Percentiles rank a stretch among this genome's conserved stretches.
Conservation (phyloP, 2,888 invertebrate genomes). For the Thereva nobilitata region DNA sequence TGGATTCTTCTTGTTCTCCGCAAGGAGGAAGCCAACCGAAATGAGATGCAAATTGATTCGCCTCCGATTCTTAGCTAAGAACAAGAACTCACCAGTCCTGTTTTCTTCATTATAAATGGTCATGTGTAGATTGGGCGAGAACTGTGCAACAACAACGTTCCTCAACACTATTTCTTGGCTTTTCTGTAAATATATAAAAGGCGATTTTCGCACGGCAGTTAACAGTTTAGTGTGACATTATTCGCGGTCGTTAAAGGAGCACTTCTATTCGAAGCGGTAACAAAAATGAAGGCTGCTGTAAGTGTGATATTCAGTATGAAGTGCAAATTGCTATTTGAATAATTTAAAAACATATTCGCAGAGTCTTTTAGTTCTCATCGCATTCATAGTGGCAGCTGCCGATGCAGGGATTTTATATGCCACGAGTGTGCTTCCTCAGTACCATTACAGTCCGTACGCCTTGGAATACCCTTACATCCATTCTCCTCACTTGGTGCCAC, state of each 20-base stretch:
- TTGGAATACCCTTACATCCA: background rate
- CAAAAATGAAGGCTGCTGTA: background rate
- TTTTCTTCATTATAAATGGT: background rate
- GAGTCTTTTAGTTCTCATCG: too few species aligned
- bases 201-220: background rate
- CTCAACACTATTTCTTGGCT: background rate
- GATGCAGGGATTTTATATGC: too few species aligned
- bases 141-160: background rate
- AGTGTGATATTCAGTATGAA: background rate
- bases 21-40: background rate
- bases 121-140: background rate
- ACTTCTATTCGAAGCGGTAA: background rate
- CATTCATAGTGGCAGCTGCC: too few species aligned
- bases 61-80: background rate
- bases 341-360: too few species aligned
- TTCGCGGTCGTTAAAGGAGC: too few species aligned
- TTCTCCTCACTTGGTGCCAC: background rate
- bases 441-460: background rate
- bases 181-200: slow-evolving; percentile 1
- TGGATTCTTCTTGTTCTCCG: too few species aligned
- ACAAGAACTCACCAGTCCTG: slow-evolving; percentile 1
- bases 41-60: background rate
- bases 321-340: too few species aligned
- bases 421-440: background rate
- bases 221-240: background rate